Evolutionary conservation across 2,797 vertebrate genomes (phyloP), one percentile per base, ranked within the genome.

Genomic region (Mionectes olivaceus): DNA sequence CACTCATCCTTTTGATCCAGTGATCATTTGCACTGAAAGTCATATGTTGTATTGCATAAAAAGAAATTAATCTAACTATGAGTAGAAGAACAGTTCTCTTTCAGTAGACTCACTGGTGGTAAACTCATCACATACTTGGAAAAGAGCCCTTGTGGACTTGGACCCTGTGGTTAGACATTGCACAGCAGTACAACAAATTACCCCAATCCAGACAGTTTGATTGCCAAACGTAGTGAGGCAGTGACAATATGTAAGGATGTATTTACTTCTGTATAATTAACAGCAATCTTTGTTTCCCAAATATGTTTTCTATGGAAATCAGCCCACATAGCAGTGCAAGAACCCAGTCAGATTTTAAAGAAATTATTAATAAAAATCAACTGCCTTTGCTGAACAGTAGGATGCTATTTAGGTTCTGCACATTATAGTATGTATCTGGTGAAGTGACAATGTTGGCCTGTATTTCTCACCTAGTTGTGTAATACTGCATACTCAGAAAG

Each of bases 211-310:
- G 60, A 35, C 55, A 43, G 32, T 59, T 81, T 55, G 55, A 41
- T 86, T 87, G 74, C 74, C 70, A 84, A 55, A 78, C 23, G 35
- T 87, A 60, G 69, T 56, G 41, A 91, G 67, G 44, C 43, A 69
- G 39, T 41, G 63, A 44, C 77, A 21, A 15, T 83, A n/a, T 25
- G 28, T 78, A 52, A 91, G 85, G 61, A 27, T 88, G 63, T 65
- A 44, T 76, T 93, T 94, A 56, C 55, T 81, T 91, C 59, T 63
- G 12, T 82, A 9, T 63, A 84, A 76, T 79, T 55, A 88, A 65
- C 23, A 91, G 43, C 52, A 81, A 18, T 86, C 61, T 81, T 83
- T 93, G 17, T 83, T 94, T 85, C 70, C 43, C 41, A 90, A 61
- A 52, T 75, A 53, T 3, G 7, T 83, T 94, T 91, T 87, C 39